phyloP scores from a whole-genome alignment of 2,113 vertebrate species.

The Datnioides undecimradiatus region DNA sequence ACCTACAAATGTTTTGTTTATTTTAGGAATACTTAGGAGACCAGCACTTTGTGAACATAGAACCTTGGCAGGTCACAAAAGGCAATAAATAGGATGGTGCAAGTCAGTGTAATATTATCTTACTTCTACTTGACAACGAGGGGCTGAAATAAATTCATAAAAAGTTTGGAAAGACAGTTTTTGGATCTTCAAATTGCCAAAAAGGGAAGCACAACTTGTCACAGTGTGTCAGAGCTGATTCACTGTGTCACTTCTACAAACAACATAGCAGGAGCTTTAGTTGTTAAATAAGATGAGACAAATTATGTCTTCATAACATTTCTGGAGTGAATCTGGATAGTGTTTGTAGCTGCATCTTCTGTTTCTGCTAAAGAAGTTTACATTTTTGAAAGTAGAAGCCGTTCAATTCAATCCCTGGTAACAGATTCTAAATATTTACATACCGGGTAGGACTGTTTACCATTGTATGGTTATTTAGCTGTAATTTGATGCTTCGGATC shows the following conservation, averaged over 20 bases:
- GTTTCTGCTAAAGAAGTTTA: neutral
- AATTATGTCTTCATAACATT: slow-evolving; percentile 6
- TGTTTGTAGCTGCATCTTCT: slow-evolving; percentile 11
- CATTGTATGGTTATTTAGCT: slow-evolving; percentile 33
- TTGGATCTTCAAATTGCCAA: neutral
- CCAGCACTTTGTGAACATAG: no score
- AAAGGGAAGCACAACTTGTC: neutral
- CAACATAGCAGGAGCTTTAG: neutral
- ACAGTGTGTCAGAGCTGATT: neutral
- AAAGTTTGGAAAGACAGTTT: neutral
- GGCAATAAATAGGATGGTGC: no score
- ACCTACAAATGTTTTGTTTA: no score
- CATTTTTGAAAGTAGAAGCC: neutral
- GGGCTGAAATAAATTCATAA: neutral
- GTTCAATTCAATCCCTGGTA: neutral
- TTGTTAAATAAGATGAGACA: neutral
- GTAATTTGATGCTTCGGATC: slow-evolving; percentile 29
- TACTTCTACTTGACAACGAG: neutral
- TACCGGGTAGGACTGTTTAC: slow-evolving; percentile 35
- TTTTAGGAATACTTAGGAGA: no score
- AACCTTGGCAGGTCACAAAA: no score
- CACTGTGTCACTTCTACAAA: neutral
- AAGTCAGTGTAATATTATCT: no score
- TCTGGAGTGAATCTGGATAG: slow-evolving; percentile 7
- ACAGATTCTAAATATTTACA: slow-evolving; percentile 58